Evolutionary conservation across 1,140 invertebrate species (phyloP), one percentile per base, ranked within the genome.

Genomic region (Drosophila elegans): DNA sequence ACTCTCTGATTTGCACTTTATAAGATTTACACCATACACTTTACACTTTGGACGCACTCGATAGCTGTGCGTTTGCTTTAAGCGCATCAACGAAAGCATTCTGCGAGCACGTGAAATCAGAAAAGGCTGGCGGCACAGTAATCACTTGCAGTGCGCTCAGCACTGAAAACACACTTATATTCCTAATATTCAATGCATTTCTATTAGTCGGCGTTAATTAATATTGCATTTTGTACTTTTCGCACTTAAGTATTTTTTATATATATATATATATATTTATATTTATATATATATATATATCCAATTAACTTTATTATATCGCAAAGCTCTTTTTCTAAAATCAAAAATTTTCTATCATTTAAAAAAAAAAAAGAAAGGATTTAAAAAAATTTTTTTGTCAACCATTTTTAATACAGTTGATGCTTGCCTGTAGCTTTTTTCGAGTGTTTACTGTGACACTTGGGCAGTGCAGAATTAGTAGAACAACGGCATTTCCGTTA

Each of bases 1-100:
- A 36, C 13, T 49, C 21, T 11, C 21, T 27, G 16, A 21, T 38
- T 12, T 36, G 21, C 41, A 56, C 34, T 38, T 39, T 12, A 27
- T 54, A 27, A 16, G 52, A 57, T 10, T 41, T 68, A 48, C n/a
- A 38, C 44, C 11, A 21, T 41, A 12, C 6, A 56, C 64, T 57
- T 72, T 72, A 51, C 36, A 67, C 61, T 67, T 68, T 64, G 60
- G 27, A 27, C 51, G 34, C 67, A 36, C 42, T 71, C 41, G 10
- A 55, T 29, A 25, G 51, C 13, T 25, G 34, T 68, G 64, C 42
- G 41, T 48, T 39, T 69, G 34, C 29, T 16, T 41, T 13, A 16
- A 56, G 41, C 27, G n/a, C 42, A 41, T 34, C 68, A 55, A 55
- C 44, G 49, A 29, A 71, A 71, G 55, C 64, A 69, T 48, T 69